Evolutionary conservation across 2,113 vertebrate species (phyloP), one percentile per base, ranked within the genome.

Genomic region (Melanerpes formicivorus): DNA sequence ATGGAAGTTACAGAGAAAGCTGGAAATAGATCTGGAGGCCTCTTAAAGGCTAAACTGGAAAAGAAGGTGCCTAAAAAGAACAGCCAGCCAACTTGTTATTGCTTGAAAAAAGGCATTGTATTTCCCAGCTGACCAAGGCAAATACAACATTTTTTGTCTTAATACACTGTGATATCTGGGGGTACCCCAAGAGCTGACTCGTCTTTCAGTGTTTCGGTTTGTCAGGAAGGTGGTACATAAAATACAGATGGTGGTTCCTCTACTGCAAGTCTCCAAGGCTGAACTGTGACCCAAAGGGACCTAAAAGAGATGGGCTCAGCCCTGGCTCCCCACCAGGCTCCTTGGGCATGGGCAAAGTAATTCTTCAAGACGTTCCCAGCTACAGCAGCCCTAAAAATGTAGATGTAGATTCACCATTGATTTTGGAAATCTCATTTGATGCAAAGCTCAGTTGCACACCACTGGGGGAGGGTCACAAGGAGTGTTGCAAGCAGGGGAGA

Each of bases 281-380:
- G 25, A 80, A 32, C 30, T 8, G 2, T 32, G 7, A 74, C 9
- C 62, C 22, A 16, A 27, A 34, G 30, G 17, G 11, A 34, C 6
- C 7, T 37, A 58, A 63, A 0, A 0, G 50, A 58, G 40, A 3
- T 32, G 18, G 15, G 22, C 12, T 65, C 2, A 15, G 34, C 19
- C 30, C 27, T 2, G 1, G 17, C 4, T 62, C 3, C 54, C 9
- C n/a, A 15, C 5, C 8, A n/a, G 34, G 5, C 17, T 55, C 34
- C 34, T 44, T 48, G 62, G 84, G 40, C 11, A 3, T 7, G 34
- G 32, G 4, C 22, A 46, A 46, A n/a, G 7, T 4, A 14, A 21
- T 37, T 58, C 18, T 26, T 21, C 32, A 50, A 64, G n/a, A 29
- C 27, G 2, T 70, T 80, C 58, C 32, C 8, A 76, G 40, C 26